Conservation (phyloP, 2,888 invertebrate species). For the Monochamus alternatus region DNA sequence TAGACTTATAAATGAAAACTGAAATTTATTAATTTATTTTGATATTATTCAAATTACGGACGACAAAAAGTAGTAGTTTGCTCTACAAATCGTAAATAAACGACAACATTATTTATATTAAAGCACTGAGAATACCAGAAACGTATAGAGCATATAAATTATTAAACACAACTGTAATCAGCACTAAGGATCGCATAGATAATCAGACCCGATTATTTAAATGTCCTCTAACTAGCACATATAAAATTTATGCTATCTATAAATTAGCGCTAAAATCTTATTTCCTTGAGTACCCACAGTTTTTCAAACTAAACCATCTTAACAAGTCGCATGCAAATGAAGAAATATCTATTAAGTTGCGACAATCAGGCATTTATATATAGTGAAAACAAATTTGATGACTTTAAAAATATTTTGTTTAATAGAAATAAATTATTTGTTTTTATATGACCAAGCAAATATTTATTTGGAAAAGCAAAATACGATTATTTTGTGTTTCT, state of each 20-base stretch:
- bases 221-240: constrained; percentile 18
- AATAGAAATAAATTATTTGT: too few species aligned
- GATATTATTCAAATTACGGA: not conserved
- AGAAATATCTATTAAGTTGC: constrained; percentile 7
- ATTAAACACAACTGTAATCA: constrained; percentile 14
- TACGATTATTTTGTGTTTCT: too few species aligned
- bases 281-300: not conserved
- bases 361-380: not conserved
- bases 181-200: constrained; percentile 12
- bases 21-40: too few species aligned
- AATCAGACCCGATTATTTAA: constrained; percentile 28
- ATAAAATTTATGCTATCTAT: constrained; percentile 16
- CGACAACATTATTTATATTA: not conserved
- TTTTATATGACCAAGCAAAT: too few species aligned
- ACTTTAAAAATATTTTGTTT: too few species aligned
- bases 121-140: not conserved
- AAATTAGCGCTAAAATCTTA: constrained; percentile 25
- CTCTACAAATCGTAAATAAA: constrained; percentile 2
- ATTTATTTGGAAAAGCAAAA: too few species aligned
- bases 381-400: too few species aligned
- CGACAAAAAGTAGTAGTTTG: not conserved
- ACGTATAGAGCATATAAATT: constrained; percentile 9
- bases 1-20: too few species aligned
- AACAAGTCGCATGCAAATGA: constrained; percentile 26
- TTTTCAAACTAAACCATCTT: constrained; percentile 14